phyloP scores from a whole-genome alignment of 2,888 invertebrate genomes.

The Drosophila austrosaltans region DNA sequence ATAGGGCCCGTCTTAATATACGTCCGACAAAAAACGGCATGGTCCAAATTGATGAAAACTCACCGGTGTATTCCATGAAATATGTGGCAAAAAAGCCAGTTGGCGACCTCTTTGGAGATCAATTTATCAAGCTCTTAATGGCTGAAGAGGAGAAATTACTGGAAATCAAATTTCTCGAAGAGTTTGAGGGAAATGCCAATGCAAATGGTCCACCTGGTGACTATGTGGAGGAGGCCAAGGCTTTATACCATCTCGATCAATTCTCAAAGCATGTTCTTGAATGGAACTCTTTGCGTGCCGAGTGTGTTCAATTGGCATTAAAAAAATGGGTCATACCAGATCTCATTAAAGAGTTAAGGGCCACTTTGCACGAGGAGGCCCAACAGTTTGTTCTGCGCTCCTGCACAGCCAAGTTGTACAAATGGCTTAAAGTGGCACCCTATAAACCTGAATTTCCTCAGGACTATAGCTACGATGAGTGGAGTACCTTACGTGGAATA shows the following conservation, averaged over 20 bases:
- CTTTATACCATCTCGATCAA: constrained; percentile 89
- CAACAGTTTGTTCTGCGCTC: constrained; percentile 93
- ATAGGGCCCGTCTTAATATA: constrained; percentile 92
- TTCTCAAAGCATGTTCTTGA: constrained; percentile 96
- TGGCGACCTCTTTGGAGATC: constrained; percentile 93
- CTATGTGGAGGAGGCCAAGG: constrained; percentile 95
- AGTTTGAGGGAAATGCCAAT: constrained; percentile 88
- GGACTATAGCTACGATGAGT: constrained; percentile 96
- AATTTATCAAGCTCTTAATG: constrained; percentile 92
- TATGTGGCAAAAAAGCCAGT: constrained; percentile 97
- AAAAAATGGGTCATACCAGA: constrained; percentile 95
- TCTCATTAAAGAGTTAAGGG: constrained; percentile 92
- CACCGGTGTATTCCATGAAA: constrained; percentile 93
- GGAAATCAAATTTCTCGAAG: constrained; percentile 89
- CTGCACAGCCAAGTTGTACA: constrained; percentile 93
- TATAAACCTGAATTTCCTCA: constrained; percentile 88
- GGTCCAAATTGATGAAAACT: constrained; percentile 98
- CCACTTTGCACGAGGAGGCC: constrained; percentile 92
- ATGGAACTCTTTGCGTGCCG: constrained; percentile 95
- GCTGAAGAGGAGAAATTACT: constrained; percentile 93
- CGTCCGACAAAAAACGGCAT: constrained; percentile 94
- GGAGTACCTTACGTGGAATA: constrained; percentile 91
- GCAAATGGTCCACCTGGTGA: constrained; percentile 86
- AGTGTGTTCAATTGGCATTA: constrained; percentile 94
- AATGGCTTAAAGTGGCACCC: constrained; percentile 93